Conservation (phyloP, 2,888 invertebrate species). For the Mesopsocus fuscifrons region DNA sequence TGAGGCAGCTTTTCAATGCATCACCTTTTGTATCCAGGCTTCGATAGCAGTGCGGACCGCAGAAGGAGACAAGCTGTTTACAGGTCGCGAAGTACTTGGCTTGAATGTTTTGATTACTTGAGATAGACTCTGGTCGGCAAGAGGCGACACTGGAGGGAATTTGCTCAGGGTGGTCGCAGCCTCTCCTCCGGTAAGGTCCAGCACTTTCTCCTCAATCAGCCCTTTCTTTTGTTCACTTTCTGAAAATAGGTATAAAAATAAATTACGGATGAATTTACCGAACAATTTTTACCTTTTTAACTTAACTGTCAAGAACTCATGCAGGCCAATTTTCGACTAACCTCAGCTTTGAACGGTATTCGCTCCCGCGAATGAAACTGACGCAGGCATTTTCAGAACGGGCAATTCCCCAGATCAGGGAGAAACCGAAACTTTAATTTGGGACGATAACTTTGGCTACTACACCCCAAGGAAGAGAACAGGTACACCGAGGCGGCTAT, state of each 20-base stretch:
- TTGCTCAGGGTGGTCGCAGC: slow-evolving; percentile 23
- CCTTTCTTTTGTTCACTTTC: slow-evolving; percentile 20
- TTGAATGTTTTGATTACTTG: slow-evolving; percentile 25
- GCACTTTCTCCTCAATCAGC: slow-evolving; percentile 25
- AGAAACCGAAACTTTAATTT: too few relatives aligned
- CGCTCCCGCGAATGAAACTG: too few relatives aligned
- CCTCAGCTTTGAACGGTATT: too few relatives aligned
- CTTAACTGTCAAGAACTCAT: too few relatives aligned
- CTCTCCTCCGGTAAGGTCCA: slow-evolving; percentile 22
- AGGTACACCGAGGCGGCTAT: too few relatives aligned
- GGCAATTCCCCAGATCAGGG: too few relatives aligned
- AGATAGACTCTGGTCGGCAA: slow-evolving; percentile 24
- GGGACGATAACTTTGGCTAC: too few relatives aligned
- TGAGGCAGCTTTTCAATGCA: too few relatives aligned
- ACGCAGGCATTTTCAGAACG: too few relatives aligned
- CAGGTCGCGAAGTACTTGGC: slow-evolving; percentile 19
- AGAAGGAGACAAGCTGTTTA: slow-evolving; percentile 20
- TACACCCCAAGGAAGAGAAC: too few relatives aligned
- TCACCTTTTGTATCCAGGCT: neutral
- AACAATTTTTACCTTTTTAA: too few relatives aligned
- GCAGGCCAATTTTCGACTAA: too few relatives aligned
- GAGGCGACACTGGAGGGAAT: slow-evolving; percentile 22
- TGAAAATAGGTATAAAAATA: slow-evolving; percentile 9
- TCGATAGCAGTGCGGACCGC: neutral
- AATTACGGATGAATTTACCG: neutral